A percentile compares a stretch with the other conserved stretches of the same genome.
These are phyloP conservation scores for Seriola aureovittata DNA, from an alignment of 2,113 vertebrate genomes.

Conservation along the genomic window DNA sequence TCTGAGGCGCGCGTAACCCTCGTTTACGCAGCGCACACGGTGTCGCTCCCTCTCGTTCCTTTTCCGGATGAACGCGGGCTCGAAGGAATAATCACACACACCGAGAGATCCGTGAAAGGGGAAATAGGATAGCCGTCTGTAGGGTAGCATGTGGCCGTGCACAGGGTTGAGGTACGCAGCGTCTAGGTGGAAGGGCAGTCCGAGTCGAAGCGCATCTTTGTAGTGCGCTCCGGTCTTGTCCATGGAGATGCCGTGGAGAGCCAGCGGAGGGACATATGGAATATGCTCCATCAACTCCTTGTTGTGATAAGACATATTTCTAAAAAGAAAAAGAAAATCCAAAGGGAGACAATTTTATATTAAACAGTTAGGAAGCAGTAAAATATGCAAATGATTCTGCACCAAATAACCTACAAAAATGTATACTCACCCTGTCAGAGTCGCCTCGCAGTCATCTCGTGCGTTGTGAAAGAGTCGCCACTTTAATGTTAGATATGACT, in stretches of 20 bases:
- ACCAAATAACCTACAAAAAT: not conserved
- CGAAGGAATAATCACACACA: conserved; percentile 85
- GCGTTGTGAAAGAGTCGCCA: not conserved
- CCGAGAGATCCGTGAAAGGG: conserved; percentile 83
- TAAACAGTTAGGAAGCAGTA: not conserved
- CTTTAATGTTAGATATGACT: not conserved
- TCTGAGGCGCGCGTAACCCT: conserved; percentile 92
- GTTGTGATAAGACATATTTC: conserved; percentile 40
- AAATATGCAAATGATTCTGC: not conserved
- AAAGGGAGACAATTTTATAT: fast-evolving
- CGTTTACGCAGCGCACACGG: conserved; percentile 93
- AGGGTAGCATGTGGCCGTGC: conserved; percentile 62
- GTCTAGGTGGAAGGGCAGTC: conserved; percentile 81
- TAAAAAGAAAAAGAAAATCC: not conserved
- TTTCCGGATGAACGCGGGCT: conserved; percentile 92
- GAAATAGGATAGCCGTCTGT: conserved; percentile 78
- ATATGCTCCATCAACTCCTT: conserved; percentile 67
- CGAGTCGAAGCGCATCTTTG: conserved; percentile 71
- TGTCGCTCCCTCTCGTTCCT: conserved; percentile 94
- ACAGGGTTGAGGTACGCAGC: conserved; percentile 71
- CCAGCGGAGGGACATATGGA: conserved; percentile 68
- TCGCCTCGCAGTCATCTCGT: not conserved
- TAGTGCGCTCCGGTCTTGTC: conserved; percentile 63
- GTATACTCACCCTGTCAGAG: conserved; percentile 39
- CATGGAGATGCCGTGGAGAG: conserved; percentile 67